phyloP scores from a whole-genome alignment of 2,113 vertebrate species.

The Aegypius monachus region DNA sequence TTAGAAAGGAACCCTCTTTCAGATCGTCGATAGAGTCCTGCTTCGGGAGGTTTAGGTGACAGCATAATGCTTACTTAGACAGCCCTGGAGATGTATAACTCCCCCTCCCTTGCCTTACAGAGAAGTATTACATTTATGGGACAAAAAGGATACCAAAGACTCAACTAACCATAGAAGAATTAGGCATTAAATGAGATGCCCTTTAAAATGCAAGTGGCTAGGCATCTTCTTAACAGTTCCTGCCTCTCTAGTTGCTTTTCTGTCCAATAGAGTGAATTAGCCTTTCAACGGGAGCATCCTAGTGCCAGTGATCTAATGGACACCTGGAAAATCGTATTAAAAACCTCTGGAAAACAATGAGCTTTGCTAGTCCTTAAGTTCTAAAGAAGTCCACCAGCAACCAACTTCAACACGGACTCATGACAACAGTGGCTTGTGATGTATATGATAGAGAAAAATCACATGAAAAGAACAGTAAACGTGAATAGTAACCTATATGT shows the following conservation, averaged over 20 bases:
- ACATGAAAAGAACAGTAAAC: neutral
- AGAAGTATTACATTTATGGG: neutral
- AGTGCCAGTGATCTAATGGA: neutral
- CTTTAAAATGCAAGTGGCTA: neutral
- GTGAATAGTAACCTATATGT: neutral
- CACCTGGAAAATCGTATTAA: neutral
- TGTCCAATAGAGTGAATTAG: neutral
- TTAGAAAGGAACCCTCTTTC: neutral
- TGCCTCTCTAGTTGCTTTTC: neutral
- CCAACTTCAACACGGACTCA: neutral
- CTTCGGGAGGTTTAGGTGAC: neutral
- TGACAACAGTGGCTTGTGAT: neutral
- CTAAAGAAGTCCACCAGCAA: neutral
- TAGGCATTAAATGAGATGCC: neutral
- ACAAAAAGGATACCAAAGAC: neutral
- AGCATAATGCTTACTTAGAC: neutral
- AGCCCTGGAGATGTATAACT: neutral
- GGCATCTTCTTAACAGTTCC: neutral
- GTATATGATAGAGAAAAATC: neutral
- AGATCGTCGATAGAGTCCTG: accelerated
- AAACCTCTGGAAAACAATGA: neutral
- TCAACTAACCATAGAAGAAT: neutral
- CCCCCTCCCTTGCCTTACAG: neutral
- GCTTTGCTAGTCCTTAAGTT: neutral
- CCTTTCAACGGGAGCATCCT: neutral